A percentile compares a stretch with the other conserved stretches of the same genome.
Evolutionary conservation across 2,888 invertebrate genomes (phyloP).

Genomic region (Himalopsyche anomala): DNA sequence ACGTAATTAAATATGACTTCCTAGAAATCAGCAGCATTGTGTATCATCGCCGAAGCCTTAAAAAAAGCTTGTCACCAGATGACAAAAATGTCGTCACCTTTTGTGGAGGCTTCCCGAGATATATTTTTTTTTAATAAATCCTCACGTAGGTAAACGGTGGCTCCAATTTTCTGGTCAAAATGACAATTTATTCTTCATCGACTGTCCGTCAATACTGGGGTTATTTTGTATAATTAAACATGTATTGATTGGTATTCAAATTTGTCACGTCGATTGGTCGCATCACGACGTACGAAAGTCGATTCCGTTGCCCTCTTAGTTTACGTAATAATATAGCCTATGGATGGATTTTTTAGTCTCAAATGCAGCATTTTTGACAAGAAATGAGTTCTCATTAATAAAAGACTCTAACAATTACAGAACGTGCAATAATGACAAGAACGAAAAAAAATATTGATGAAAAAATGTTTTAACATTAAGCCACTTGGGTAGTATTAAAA

Average conservation of each 20-base stretch:
- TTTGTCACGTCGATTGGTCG: conserved; percentile 58
- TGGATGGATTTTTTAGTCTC: not conserved
- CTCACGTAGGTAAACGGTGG: conserved; percentile 50
- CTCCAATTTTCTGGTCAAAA: conserved; percentile 51
- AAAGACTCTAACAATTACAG: not conserved
- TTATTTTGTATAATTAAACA: conserved; percentile 60
- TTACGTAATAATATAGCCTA: not conserved
- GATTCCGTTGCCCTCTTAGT: conserved; percentile 46
- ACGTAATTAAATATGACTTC: conserved; percentile 53
- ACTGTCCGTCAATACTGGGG: conserved; percentile 43
- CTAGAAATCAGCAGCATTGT: conserved; percentile 13
- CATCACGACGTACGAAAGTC: conserved; percentile 46
- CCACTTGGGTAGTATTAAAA: too few relatives aligned
- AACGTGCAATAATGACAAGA: too few relatives aligned
- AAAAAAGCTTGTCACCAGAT: conserved; percentile 42
- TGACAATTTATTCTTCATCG: conserved; percentile 50
- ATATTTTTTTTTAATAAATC: conserved; percentile 52
- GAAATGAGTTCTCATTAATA: not conserved
- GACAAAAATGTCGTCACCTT: conserved; percentile 9
- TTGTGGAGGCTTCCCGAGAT: not conserved
- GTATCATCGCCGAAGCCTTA: conserved; percentile 9
- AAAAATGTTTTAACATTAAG: too few relatives aligned
- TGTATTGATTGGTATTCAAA: conserved; percentile 58
- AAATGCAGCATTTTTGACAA: not conserved
- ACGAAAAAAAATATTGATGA: too few relatives aligned